Percentiles rank a stretch among this genome's conserved stretches.
These are phyloP conservation scores for Diuraphis noxia DNA, from an alignment of 1,140 invertebrate species.

Conservation along the genomic window DNA sequence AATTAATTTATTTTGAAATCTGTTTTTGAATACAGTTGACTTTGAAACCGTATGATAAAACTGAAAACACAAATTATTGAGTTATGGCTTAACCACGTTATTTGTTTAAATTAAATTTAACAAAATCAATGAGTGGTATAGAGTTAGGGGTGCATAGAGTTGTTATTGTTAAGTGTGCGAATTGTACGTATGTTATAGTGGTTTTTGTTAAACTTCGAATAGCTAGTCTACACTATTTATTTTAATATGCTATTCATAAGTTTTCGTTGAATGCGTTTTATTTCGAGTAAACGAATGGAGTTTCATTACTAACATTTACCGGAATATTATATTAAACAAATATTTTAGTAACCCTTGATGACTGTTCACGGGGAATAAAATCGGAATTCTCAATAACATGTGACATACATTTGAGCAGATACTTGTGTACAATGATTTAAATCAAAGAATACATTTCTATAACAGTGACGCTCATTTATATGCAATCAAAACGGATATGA, in stretches of 20 bases:
- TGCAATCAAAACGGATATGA: neutral
- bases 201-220: neutral
- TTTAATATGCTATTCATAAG: conserved; percentile 1
- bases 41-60: neutral
- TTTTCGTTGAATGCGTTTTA: neutral
- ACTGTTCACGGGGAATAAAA: neutral
- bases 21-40: neutral
- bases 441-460: neutral
- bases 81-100: neutral
- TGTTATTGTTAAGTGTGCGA: neutral
- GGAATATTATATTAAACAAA: neutral
- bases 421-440: neutral
- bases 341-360: neutral
- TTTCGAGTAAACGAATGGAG: neutral
- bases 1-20: neutral
- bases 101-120: neutral
- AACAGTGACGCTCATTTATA: neutral
- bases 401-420: neutral
- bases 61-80: neutral
- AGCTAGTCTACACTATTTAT: neutral
- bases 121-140: neutral
- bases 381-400: neutral
- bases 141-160: neutral
- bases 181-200: neutral
- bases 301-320: neutral